Base-by-base conservation (phyloP, 2,113 vertebrate genomes). In the Takifugu flavidus region DNA sequence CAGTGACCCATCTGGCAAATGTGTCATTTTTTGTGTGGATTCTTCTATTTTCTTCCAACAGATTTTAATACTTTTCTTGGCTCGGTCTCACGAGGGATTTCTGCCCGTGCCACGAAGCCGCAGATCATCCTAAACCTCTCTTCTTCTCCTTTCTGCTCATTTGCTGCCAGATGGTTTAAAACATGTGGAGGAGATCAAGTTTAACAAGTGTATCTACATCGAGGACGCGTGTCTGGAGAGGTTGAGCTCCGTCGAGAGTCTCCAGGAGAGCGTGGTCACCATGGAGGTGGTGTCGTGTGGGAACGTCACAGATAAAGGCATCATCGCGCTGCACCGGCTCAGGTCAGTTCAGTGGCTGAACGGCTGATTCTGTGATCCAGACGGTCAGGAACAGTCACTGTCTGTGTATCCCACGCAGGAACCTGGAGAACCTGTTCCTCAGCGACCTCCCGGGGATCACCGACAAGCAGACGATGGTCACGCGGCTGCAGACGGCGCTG, bases 211-310 rank as follows among this genome's bases (percentile, higher is more conserved):
- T 70, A 92, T 94, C 46, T 99, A 99, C 82, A 93, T 99, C 0
- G 92, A 96, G 68, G 98, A 99, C 5, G 0, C 65, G 6, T 98
- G 95, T 65, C 87, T 99, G 88, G 88, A 95, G 89, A 91, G 85
- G 67, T 83, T 99, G 70, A 91, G 94, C 46, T 80, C 93, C 6
- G 86, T 91, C 0, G 86, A 85, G 79, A 95, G 75, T 10, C 90
- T 99, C 51, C 95, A 93, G 85, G 85, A 86, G 75, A 98, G 90
- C 1, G 54, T 98, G 25, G 81, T 74, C 67, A 86, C 81, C 69
- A 80, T 99, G 89, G 89, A 92, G 86, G 86, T 99, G 20, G 91
- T 95, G 61, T 94, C 95, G 15, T 99, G 97, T 64, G 97, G 97
- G 5, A 96, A 97, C 0, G 84, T 99, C 70, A 95, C 95, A 0